Percentiles rank a stretch among this genome's conserved stretches.
These are phyloP conservation scores for Strongylocentrotus purpuratus DNA, from an alignment of 35 echinoderm and acorn worm genomes.

Conservation along the genomic window DNA sequence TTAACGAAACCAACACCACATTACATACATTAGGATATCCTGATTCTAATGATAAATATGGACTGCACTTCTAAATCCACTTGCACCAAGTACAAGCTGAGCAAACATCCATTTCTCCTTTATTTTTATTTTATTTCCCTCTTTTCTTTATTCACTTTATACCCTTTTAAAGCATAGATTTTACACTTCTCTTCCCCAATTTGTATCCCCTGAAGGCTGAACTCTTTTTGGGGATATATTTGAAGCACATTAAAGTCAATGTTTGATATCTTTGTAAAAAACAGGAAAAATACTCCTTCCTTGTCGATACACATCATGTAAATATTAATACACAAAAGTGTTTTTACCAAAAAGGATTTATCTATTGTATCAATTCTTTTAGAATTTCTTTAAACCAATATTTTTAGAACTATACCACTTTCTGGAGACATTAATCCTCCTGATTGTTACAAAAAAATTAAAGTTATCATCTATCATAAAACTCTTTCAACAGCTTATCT, in stretches of 20 bases:
- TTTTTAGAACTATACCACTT: too few species aligned
- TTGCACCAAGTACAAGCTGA: background rate
- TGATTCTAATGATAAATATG: background rate
- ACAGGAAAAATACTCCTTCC: background rate
- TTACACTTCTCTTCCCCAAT: too few species aligned
- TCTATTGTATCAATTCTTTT: too few species aligned
- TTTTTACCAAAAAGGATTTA: too few species aligned
- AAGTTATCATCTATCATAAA: too few species aligned
- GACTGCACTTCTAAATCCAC: background rate
- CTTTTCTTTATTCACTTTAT: background rate
- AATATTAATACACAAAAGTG: background rate
- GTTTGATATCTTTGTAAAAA: too few species aligned
- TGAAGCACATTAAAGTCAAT: too few species aligned
- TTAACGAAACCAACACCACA: background rate
- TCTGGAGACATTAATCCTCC: too few species aligned
- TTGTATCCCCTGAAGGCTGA: too few species aligned
- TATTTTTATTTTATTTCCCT: background rate
- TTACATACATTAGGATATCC: background rate
- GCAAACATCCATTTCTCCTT: background rate
- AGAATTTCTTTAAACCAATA: background rate
- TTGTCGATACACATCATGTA: background rate
- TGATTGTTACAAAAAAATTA: too few species aligned
- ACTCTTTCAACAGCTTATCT: background rate
- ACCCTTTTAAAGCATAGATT: background rate
- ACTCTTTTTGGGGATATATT: too few species aligned